Conservation (phyloP, 1,140 invertebrate species). For the Trichogramma pretiosum region DNA sequence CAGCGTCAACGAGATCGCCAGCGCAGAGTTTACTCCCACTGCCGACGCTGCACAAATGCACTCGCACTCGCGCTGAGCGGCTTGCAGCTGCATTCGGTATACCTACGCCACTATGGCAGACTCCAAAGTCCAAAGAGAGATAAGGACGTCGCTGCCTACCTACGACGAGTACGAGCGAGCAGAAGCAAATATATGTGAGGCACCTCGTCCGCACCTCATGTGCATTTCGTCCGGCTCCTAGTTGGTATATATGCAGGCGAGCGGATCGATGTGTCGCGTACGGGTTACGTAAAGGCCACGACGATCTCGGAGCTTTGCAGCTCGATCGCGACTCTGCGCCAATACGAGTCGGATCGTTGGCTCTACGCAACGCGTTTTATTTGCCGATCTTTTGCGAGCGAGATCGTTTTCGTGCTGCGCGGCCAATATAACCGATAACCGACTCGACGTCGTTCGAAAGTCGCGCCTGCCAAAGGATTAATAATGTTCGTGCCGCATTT, state of each 20-base stretch:
- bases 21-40: too few species aligned
- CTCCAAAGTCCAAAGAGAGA: conserved; percentile 1
- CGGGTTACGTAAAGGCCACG: conserved; percentile 16
- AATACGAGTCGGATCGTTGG: neutral
- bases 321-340: neutral
- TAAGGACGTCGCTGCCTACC: too few species aligned
- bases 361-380: neutral
- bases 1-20: neutral
- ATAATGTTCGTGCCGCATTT: too few species aligned
- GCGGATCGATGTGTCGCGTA: too few species aligned
- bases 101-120: too few species aligned
- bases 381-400: neutral
- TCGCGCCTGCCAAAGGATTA: neutral
- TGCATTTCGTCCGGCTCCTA: conserved; percentile 31
- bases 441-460: neutral
- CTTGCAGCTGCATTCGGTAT: neutral
- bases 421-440: neutral
- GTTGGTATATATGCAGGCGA: too few species aligned
- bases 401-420: neutral
- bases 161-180: too few species aligned
- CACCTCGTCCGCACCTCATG: conserved; percentile 14
- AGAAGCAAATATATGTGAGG: too few species aligned
- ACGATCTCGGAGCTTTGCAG: neutral
- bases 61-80: too few species aligned
- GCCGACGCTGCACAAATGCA: too few species aligned